These are phyloP conservation scores for Apodemia zela DNA, from an alignment of 2,888 invertebrate genomes.

Conservation along the genomic window DNA sequence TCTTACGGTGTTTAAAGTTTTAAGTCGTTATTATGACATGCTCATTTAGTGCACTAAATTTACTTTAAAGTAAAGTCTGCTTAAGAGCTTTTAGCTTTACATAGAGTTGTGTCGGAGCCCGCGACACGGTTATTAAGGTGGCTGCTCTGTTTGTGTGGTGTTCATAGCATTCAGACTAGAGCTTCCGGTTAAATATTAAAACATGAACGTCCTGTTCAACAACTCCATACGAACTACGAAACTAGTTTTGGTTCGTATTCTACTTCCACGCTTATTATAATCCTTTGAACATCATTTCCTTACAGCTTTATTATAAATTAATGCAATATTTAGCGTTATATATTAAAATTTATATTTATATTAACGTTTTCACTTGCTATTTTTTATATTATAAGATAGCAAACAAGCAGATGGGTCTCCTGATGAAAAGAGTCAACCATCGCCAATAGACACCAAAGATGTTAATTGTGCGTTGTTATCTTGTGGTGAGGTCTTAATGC, in stretches of 20 bases:
- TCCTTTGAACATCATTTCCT: conserved; percentile 26
- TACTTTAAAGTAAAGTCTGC: neutral
- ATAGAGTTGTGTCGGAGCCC: conserved; percentile 43
- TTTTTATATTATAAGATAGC: too few relatives aligned
- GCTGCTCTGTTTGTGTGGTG: conserved; percentile 66
- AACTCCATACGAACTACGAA: conserved; percentile 33
- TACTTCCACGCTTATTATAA: conserved; percentile 29
- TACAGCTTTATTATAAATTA: conserved; percentile 6
- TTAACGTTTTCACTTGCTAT: too few relatives aligned
- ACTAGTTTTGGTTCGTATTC: conserved; percentile 33
- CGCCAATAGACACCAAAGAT: too few relatives aligned
- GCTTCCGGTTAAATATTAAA: conserved; percentile 70
- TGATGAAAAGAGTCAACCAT: too few relatives aligned
- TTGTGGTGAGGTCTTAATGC: too few relatives aligned
- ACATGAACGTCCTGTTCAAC: conserved; percentile 47
- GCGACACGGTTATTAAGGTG: conserved; percentile 67
- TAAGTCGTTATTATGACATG: neutral
- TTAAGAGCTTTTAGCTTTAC: conserved; percentile 49
- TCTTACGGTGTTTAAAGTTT: too few relatives aligned
- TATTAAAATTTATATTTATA: too few relatives aligned
- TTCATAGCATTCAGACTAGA: conserved; percentile 53
- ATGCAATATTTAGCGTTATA: neutral
- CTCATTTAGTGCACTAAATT: conserved; percentile 2
- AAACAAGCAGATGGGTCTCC: too few relatives aligned
- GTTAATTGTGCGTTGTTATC: too few relatives aligned